Evolutionary conservation across 2,888 invertebrate species (phyloP), one percentile per base, ranked within the genome.

Genomic region (Drosophila tanythrix): DNA sequence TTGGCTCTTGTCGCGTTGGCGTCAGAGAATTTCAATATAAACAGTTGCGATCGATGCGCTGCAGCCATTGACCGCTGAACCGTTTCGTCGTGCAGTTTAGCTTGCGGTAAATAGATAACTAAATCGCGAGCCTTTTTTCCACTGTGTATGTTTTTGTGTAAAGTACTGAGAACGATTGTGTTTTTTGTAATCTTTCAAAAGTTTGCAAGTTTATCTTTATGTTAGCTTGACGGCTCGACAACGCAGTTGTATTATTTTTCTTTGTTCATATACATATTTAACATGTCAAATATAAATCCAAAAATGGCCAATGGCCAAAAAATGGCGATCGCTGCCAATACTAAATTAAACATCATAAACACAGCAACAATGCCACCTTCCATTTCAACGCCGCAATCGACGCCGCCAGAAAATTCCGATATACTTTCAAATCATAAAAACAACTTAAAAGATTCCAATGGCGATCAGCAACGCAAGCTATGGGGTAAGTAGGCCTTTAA

Each of bases 271-370:
- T 43, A 62, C 71, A 58, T 69, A 59, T 40, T 56, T 65, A 77
- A 64, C n/a, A 84, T 83, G 88, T 76, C 73, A 52, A 84, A 86
- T 36, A 83, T 65, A 86, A 73, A 84, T 36, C 62, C 62, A 65
- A 74, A 82, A 66, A 76, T 72, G 64, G 58, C 66, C 38, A 43
- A 29, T 63, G 59, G 60, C 52, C 68, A 66, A 66, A 58, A 66
- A 48, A 69, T 48, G 72, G 57, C 51, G 40, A 52, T 53, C 38
- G 50, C 62, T 59, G 53, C 40, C 52, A 71, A 60, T 61, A 11
- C 7, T 33, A 69, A 55, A 61, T 51, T 67, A 55, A 74, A 69
- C 33, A 64, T 33, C 43, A 65, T 33, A 64, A 62, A 18, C 62
- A 66, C 38, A 67, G 61, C 58, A 81, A 75, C 43, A 53, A 55